phyloP scores from a whole-genome alignment of 2,888 invertebrate genomes.

The Chelonus formosanus region DNA sequence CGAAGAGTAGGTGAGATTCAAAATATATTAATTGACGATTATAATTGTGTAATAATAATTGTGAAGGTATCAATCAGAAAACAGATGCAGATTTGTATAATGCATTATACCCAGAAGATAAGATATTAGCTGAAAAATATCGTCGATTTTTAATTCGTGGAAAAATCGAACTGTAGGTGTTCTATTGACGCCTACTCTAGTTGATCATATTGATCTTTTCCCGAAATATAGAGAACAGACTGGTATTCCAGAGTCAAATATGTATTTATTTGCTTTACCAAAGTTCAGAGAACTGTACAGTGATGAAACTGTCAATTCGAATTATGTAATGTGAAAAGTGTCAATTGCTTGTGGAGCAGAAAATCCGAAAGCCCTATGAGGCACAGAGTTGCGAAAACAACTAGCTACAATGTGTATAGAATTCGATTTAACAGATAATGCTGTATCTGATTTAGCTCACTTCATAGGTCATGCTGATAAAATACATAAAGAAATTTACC shows the following conservation, averaged over 20 bases:
- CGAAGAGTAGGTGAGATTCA: slow-evolving; percentile 42
- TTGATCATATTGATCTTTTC: slow-evolving; percentile 26
- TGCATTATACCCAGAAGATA: slow-evolving; percentile 22
- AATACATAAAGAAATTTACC: slow-evolving; percentile 35
- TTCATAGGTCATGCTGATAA: slow-evolving; percentile 31
- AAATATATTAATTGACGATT: slow-evolving; percentile 37
- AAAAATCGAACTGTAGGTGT: slow-evolving; percentile 32
- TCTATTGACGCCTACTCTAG: slow-evolving; percentile 25
- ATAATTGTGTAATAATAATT: slow-evolving; percentile 30
- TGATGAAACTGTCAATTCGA: slow-evolving; percentile 39
- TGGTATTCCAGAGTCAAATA: slow-evolving; percentile 24
- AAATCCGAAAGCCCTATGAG: slow-evolving; percentile 37
- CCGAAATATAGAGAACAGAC: slow-evolving; percentile 17
- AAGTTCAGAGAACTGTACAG: not conserved
- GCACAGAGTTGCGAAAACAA: slow-evolving; percentile 31
- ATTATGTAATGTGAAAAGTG: slow-evolving; percentile 40
- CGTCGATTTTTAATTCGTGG: slow-evolving; percentile 31
- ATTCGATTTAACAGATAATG: slow-evolving; percentile 16
- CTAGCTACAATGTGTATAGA: slow-evolving; percentile 32
- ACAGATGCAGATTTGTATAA: slow-evolving; percentile 32
- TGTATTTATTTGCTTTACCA: slow-evolving; percentile 32
- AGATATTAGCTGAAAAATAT: slow-evolving; percentile 37
- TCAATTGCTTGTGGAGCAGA: slow-evolving; percentile 42
- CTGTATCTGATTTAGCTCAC: slow-evolving; percentile 18
- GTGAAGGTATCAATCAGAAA: slow-evolving; percentile 35